Base-by-base conservation (phyloP, 2,113 vertebrate species). In the Turnix velox region DNA sequence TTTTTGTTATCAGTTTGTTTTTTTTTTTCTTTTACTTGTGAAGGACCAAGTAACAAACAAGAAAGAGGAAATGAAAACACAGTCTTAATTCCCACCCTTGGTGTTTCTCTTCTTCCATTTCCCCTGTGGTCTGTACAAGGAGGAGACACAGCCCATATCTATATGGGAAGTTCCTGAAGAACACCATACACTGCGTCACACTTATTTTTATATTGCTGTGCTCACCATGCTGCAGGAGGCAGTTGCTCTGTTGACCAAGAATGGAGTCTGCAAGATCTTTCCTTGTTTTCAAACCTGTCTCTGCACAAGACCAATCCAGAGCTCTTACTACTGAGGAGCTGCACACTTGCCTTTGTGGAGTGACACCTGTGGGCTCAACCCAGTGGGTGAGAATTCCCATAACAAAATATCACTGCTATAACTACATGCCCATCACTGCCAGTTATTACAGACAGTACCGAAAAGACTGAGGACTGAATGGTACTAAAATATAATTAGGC, bases 61-160 rank as follows among this genome's bases (percentile, higher is more conserved):
- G 71, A 96, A 97, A 96, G 94, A 94, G 95, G 92, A 96, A 96
- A 92, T 77, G 94, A 94, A 97, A 94, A 81, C 77, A 72, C 39
- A 63, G 68, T 31, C 89, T 93, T 75, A 92, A 96, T 96, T 94
- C 91, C 95, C 91, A 91, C 95, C 84, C 82, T 67, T 59, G 65
- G 72, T 93, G 62, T 86, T 96, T 94, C 88, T 90, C 12, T 0
- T 93, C 74, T 96, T 94, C 94, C 93, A 86, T 95, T 96, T 93
- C 96, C 95, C 71, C 81, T 69, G 43, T 8, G 5, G 3, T 79
- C 39, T 1, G 8, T 46, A 87, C 35, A 59, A 69, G 87, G 68
- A 92, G 82, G 80, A 92, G 87, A 77, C 8, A 4, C 45, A 79
- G 55, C 77, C 25, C 10, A 4, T 8, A 2, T 46, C 74, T 85